A percentile compares a stretch with the other conserved stretches of the same genome.
Evolutionary conservation across 2,113 vertebrate genomes (phyloP).

Genomic region (human (Homo sapiens)): DNA sequence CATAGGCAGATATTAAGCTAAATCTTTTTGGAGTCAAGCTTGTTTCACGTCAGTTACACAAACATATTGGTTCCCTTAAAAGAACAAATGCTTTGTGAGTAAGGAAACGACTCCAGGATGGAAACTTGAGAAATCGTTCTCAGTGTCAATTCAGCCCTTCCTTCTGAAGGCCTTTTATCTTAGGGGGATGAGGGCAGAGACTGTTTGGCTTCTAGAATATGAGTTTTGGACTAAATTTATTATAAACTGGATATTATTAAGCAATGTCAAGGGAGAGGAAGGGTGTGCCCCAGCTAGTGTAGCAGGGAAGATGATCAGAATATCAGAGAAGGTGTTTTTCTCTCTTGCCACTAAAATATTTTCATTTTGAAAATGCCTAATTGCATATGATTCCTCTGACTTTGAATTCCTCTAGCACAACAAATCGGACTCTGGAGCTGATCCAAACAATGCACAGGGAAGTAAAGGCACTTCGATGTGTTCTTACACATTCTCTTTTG

Average conservation of each 20-base stretch:
- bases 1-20: conserved; percentile 89
- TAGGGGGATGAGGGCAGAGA: conserved; percentile 24
- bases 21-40: conserved; percentile 92
- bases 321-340: not conserved
- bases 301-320: conserved; percentile 60
- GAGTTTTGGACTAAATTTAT: conserved; percentile 57
- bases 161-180: conserved; percentile 72
- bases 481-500: not conserved
- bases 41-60: conserved; percentile 89
- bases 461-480: rapidly evolving
- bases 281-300: not conserved
- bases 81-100: conserved; percentile 84
- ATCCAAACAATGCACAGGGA: not conserved
- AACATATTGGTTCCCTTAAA: conserved; percentile 90
- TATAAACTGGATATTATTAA: conserved; percentile 46
- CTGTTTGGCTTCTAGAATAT: conserved; percentile 23
- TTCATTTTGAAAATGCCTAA: not conserved
- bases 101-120: conserved; percentile 77
- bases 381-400: conserved; percentile 18
- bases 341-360: no score
- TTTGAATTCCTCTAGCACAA: conserved; percentile 7
- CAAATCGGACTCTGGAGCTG: not conserved
- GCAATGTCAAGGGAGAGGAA: conserved; percentile 40
- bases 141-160: conserved; percentile 70
- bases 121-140: conserved; percentile 79